Base-by-base conservation (phyloP, 2,113 vertebrate species). In the Hyperoodon ampullatus region DNA sequence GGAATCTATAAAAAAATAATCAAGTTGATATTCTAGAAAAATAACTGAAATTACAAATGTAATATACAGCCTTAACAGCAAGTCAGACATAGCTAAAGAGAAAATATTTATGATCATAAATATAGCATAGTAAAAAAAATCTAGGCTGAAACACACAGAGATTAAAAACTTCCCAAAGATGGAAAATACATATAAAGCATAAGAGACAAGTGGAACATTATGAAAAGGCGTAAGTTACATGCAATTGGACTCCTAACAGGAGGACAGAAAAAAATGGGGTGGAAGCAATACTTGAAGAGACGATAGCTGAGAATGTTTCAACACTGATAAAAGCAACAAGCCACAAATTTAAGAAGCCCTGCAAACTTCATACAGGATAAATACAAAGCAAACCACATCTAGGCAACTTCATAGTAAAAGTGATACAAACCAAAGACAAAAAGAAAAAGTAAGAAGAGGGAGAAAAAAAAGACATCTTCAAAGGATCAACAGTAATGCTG, bases 41-140 rank as follows among this genome's bases (percentile, higher is more conserved):
- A 47, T n/a, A 55, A 70, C 28, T 74, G 12, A 85, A 95, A 94
- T 86, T 88, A 92, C 93, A 60, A 91, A 75, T 44, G 4, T 83
- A 24, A 80, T 58, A 81, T 24, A 55, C 26, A 81, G 30, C 39
- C 23, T 65, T 78, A 66, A 47, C 2, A 47, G 68, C 23, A 94
- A 97, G 42, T 44, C 60, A 80, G 47, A 92, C 10, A 42, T 5
- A 58, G 60, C 35, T 82, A 60, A 90, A 72, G 81, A 93, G 61
- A 90, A 71, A 78, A 88, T n/a, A 92, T 35, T 4, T 93, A 58
- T 74, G 26, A 66, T 86, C 23, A 55, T 53, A 42, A 87, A 84
- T 12, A 77, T 0, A 66, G n/a, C 13, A 55, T 4, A 94, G 44
- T 60, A 58, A 61, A 72, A 71, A 75, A 66, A 24, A 72, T 47